phyloP scores from a whole-genome alignment of 2,888 invertebrate genomes.

The Ochropleura leucogaster region DNA sequence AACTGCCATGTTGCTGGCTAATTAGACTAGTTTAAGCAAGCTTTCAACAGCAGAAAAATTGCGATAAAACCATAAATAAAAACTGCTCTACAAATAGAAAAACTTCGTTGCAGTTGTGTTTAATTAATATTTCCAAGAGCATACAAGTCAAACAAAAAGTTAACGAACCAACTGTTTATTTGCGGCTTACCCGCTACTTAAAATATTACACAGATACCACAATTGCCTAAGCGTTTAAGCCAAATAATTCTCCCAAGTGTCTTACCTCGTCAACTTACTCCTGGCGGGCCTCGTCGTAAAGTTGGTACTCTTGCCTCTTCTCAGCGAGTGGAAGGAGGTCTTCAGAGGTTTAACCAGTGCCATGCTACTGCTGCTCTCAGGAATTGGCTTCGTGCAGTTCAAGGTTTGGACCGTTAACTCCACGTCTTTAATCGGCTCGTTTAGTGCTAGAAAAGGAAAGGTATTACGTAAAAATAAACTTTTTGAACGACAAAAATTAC shows the following conservation, averaged over 20 bases:
- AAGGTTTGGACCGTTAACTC: conserved; percentile 97
- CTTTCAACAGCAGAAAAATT: no score
- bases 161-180: no score
- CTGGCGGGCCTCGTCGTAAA: conserved; percentile 78
- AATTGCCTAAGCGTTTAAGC: conserved; percentile 12
- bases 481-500: neutral
- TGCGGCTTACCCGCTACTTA: no score
- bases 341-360: conserved; percentile 82
- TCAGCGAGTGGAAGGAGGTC: conserved; percentile 83
- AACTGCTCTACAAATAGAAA: no score
- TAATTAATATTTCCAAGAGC: no score
- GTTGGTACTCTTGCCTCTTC: conserved; percentile 80
- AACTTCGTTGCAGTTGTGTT: no score
- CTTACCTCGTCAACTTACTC: conserved; percentile 86
- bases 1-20: neutral
- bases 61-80: no score
- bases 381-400: conserved; percentile 91
- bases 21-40: neutral
- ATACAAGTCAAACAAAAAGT: no score
- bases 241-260: neutral
- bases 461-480: neutral
- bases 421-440: conserved; percentile 95
- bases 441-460: conserved; percentile 90
- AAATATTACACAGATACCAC: no score
- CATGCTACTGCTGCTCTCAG: conserved; percentile 81